phyloP scores from a whole-genome alignment of 2,113 vertebrate species.

The Antechinus stuartii region DNA sequence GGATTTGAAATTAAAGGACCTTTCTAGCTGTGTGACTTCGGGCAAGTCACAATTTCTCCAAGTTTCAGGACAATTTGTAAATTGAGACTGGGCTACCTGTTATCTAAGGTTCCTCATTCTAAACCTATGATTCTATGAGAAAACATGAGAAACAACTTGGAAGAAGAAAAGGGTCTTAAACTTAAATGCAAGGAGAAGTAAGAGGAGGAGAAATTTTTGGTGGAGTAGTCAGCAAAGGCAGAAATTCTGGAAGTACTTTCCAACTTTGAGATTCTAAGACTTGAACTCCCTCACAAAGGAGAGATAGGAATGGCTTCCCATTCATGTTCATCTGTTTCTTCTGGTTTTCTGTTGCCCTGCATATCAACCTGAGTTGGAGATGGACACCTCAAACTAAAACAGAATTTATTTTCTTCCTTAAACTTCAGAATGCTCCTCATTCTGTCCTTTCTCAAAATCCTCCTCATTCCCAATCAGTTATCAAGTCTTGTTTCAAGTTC shows the following conservation, averaged over 20 bases:
- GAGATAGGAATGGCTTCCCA: neutral
- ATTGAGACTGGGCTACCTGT: neutral
- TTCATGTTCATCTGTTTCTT: neutral
- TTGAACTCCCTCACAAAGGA: neutral
- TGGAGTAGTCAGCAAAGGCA: constrained; percentile 8
- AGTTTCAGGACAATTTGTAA: neutral
- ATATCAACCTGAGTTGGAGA: neutral
- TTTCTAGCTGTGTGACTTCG: neutral
- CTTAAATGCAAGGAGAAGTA: neutral
- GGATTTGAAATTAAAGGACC: neutral
- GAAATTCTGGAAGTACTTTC: neutral
- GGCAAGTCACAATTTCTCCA: neutral
- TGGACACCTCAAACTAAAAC: neutral
- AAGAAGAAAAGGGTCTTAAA: neutral
- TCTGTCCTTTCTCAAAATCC: neutral
- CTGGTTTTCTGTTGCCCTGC: neutral
- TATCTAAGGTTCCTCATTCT: neutral
- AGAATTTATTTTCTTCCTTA: neutral
- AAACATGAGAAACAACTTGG: constrained; percentile 27
- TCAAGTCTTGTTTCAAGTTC: neutral
- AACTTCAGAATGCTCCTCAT: neutral
- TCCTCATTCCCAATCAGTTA: neutral
- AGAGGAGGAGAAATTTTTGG: neutral
- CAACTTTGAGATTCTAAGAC: neutral
- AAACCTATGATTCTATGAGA: neutral